These are phyloP conservation scores for Fulica atra DNA, from an alignment of 2,113 vertebrate species.

Conservation along the genomic window DNA sequence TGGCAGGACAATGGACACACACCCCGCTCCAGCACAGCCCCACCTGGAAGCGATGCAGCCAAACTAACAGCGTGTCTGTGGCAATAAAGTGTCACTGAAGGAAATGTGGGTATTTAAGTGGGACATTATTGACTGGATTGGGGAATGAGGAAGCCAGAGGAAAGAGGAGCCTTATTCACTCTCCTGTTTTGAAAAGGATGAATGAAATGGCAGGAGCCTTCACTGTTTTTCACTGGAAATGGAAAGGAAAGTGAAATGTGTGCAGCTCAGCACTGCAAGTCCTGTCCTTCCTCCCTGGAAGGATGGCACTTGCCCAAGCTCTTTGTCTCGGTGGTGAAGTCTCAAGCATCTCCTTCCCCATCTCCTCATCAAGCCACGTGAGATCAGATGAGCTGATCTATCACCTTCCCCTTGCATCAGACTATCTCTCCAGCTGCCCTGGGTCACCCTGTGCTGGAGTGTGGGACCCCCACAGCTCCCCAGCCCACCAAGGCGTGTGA, in stretches of 20 bases:
- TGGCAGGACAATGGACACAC: neutral
- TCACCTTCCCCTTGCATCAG: neutral
- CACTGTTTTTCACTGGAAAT: neutral
- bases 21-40: neutral
- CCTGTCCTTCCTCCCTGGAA: neutral
- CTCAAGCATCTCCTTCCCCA: neutral
- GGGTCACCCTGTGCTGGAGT: neutral
- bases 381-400: accelerated
- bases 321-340: neutral
- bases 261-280: neutral
- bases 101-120: neutral
- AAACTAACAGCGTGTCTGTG: neutral
- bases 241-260: neutral
- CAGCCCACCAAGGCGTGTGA: accelerated
- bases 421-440: neutral
- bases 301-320: neutral
- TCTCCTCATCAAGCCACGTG: accelerated
- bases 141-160: neutral
- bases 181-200: neutral
- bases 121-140: neutral
- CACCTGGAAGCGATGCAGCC: slow-evolving; percentile 11
- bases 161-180: neutral
- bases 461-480: accelerated
- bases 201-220: neutral
- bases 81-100: neutral